Evolutionary conservation across 53 echinoderm and acorn worm species (phyloP).

Genomic region (Paracentrotus lividus): DNA sequence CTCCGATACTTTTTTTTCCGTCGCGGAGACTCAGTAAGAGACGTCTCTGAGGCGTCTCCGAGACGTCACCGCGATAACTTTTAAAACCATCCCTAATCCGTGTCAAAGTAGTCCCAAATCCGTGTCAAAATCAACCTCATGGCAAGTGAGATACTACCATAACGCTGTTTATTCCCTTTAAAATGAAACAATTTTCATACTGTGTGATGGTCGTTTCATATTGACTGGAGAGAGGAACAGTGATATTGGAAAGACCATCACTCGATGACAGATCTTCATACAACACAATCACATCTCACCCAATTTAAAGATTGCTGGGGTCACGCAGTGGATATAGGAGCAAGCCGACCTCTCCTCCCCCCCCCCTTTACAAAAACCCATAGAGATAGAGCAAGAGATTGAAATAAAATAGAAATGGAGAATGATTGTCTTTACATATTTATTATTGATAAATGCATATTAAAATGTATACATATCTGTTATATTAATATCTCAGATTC

Average conservation of each 20-base stretch:
- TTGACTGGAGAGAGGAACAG: background rate
- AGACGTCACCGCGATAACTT: too few relatives aligned
- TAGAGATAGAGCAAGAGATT: background rate
- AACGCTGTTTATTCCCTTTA: background rate
- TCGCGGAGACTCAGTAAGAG: too few relatives aligned
- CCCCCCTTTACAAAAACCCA: background rate
- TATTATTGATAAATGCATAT: too few relatives aligned
- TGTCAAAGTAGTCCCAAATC: too few relatives aligned
- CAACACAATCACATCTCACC: background rate
- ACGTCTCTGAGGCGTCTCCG: too few relatives aligned
- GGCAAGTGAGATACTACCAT: too few relatives aligned
- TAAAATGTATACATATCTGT: too few relatives aligned
- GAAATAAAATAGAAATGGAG: background rate
- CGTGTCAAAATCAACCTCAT: too few relatives aligned
- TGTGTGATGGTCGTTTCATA: background rate
- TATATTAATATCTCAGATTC: too few relatives aligned
- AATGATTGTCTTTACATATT: too few relatives aligned
- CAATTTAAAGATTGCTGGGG: background rate
- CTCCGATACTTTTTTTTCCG: too few relatives aligned
- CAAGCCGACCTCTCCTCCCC: background rate
- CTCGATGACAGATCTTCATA: background rate
- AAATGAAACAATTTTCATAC: background rate
- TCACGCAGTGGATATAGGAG: background rate
- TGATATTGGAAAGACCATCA: slow-evolving; percentile 13
- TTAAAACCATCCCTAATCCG: too few relatives aligned